phyloP scores from a whole-genome alignment of 2,888 invertebrate genomes.

The Nesidiocoris tenuis region DNA sequence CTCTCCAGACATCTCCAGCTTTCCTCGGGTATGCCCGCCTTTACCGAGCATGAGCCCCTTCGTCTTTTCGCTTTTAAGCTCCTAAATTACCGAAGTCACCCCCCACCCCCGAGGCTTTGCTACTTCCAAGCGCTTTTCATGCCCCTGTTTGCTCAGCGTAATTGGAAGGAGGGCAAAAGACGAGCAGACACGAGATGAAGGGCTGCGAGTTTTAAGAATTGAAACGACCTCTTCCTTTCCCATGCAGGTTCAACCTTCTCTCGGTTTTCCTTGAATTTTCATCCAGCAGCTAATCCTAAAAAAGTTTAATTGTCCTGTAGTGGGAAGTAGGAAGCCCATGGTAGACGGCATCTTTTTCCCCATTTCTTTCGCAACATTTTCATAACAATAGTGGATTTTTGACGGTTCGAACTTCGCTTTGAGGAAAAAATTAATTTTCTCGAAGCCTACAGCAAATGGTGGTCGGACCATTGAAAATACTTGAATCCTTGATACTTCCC shows the following conservation, averaged over 20 bases:
- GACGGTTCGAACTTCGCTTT: too few relatives aligned
- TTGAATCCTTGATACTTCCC: too few relatives aligned
- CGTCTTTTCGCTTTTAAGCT: background rate
- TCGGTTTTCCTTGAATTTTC: constrained; percentile 11
- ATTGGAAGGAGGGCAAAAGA: constrained; percentile 30
- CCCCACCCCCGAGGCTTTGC: background rate
- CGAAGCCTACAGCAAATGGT: too few relatives aligned
- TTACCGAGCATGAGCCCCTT: background rate
- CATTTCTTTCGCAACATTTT: too few relatives aligned
- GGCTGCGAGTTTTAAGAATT: constrained; percentile 33
- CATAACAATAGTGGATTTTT: too few relatives aligned
- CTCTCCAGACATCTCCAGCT: background rate
- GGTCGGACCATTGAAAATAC: too few relatives aligned
- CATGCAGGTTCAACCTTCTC: background rate
- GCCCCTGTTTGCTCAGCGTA: constrained; percentile 42
- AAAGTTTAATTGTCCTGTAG: constrained; percentile 11
- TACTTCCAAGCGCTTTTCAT: constrained; percentile 25
- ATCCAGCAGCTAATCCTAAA: constrained; percentile 34
- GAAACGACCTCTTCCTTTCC: background rate
- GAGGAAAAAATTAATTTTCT: too few relatives aligned
- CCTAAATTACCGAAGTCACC: background rate
- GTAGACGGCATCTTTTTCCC: too few relatives aligned
- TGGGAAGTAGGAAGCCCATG: too few relatives aligned
- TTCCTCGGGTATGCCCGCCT: background rate
- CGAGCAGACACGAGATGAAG: constrained; percentile 9